Base-by-base conservation (phyloP, 2,113 vertebrate species). In the Cryptotis parvus region DNA sequence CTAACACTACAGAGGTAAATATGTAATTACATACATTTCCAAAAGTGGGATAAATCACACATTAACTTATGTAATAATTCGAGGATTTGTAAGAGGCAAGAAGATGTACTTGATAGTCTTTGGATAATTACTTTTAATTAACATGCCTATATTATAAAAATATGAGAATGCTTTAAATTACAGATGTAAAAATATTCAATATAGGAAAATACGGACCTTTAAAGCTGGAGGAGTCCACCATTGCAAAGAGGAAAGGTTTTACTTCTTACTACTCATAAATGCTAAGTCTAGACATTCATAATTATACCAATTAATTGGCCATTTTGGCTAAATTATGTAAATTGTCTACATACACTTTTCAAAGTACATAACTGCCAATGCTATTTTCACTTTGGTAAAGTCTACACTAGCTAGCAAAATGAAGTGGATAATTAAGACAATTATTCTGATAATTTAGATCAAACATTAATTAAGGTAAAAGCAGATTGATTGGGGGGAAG, bases 381-480 rank as follows among this genome's bases (percentile, higher is more conserved):
- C 63, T 95, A 74, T 95, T 95, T 94, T 96, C 90, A 92, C 92
- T 95, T 96, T 94, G 95, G 89, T 94, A 79, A 97, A 94, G 90
- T 94, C 95, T 94, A 89, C 79, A 85, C 78, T 92, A 90, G 39
- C 84, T 94, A 96, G 80, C 76, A 94, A 94, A 96, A 94, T 88
- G 90, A 96, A 97, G 85, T 94, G 86, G 95, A 88, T 94, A 93
- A 96, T 94, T 97, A 93, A 92, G 41, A 95, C 76, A 90, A 94
- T 96, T 94, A 95, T 93, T 86, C 85, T 91, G 88, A 95, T 95
- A 86, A 92, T 94, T 96, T 89, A 96, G 83, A 92, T 95, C 91
- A 95, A 96, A 96, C 92, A 95, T 95, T 96, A 94, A 96, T 96
- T 96, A 94, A 94, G 91, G 91, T 93, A 96, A 96, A 97, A 96